phyloP scores from a whole-genome alignment of 2,797 vertebrate genomes.

The Heteromormyrus szaboi region DNA sequence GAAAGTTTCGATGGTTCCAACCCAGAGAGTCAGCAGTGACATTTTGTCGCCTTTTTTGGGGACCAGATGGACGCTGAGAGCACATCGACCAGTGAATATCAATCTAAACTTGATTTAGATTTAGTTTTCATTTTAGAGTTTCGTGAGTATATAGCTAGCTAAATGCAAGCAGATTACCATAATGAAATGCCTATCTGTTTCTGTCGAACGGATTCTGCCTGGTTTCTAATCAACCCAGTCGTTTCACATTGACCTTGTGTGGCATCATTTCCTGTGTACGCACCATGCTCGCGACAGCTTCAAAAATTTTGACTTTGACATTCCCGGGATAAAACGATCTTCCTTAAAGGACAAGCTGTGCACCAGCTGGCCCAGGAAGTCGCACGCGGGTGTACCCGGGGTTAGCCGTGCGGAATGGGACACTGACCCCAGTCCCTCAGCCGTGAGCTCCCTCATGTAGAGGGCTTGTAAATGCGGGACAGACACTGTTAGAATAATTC shows the following conservation, averaged over 20 bases:
- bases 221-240: background rate
- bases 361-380: background rate
- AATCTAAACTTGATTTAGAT: background rate
- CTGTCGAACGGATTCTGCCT: background rate
- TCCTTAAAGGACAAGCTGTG: background rate
- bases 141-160: background rate
- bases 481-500: constrained; percentile 9
- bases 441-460: background rate
- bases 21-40: background rate
- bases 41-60: background rate
- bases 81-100: background rate
- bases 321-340: background rate
- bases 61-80: background rate
- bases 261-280: background rate
- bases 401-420: background rate
- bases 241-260: background rate
- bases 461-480: background rate
- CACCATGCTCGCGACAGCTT: background rate
- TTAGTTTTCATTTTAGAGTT: background rate
- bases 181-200: background rate
- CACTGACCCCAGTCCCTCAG: background rate
- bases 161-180: background rate
- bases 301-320: background rate
- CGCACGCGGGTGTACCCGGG: background rate
- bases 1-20: background rate